Base-by-base conservation (phyloP, 2,797 vertebrate species). In the Australoheros facetus region DNA sequence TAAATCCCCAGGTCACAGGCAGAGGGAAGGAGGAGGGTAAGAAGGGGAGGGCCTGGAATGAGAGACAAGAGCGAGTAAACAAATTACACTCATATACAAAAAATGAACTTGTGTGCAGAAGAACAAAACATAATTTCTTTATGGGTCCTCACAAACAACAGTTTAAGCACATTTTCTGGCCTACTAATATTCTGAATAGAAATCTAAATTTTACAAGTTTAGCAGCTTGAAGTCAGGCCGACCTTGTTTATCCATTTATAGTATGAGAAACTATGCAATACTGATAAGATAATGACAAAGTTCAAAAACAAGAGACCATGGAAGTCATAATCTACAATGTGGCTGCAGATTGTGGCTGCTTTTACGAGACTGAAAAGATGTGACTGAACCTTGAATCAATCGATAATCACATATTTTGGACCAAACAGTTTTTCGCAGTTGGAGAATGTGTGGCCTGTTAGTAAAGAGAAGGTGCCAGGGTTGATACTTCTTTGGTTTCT, bases 231-330 rank as follows among this genome's bases (percentile, higher is more conserved):
- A 30, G 72, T 77, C 73, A 77, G 23, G 2, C n/a, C 2, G 79
- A 83, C 81, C 73, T 78, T 1, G 9, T 13, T 42, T 53, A 6
- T 56, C 32, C 78, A 51, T 78, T 86, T 8, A 39, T 42, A 12
- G 54, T 16, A 37, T 83, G 55, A 57, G 55, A 85, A 88, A 83
- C 56, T 60, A 51, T 69, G 54, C 14, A 10, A 14, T 5, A 71
- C 2, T 5, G 13, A 73, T 30, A 71, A 70, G 4, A 71, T 13
- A 57, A 80, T 30, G 6, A 72, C 6, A 82, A 58, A 39, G 21
- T 54, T 53, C 14, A 56, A 64, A 73, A 64, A 39, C 3, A 53
- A 59, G 23, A 58, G 3, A 64, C 3, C 2, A 7, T 3, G 26
- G 56, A 53, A 28, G 12, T 59, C 12, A 23, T 3, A 71, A 66